phyloP scores from a whole-genome alignment of 2,797 vertebrate genomes.

The Alauda arvensis region DNA sequence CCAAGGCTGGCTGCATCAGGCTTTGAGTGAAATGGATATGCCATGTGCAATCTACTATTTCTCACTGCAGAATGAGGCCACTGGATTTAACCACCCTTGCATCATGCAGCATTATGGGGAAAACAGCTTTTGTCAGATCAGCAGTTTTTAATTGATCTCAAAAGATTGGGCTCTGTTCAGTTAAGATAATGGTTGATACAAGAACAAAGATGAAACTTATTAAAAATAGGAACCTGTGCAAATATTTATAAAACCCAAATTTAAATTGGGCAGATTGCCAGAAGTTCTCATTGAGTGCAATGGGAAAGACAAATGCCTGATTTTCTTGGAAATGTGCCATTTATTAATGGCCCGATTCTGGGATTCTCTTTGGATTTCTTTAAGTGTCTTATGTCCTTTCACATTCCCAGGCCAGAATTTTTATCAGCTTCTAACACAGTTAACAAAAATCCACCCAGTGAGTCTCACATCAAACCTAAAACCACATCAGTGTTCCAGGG shows the following conservation, averaged over 20 bases:
- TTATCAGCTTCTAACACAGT: not conserved
- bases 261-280: not conserved
- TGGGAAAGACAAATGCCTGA: not conserved
- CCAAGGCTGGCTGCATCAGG: not conserved
- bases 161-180: not conserved
- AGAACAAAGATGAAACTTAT: constrained; percentile 1
- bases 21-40: constrained; percentile 30
- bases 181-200: not conserved
- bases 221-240: constrained; percentile 4
- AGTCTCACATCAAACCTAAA: not conserved
- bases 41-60: not conserved
- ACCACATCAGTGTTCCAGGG: too few relatives aligned
- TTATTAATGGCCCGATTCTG: not conserved
- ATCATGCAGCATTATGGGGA: not conserved
- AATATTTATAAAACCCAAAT: not conserved
- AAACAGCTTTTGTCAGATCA: constrained; percentile 2
- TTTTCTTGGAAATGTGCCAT: not conserved
- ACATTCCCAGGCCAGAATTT: not conserved
- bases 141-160: not conserved
- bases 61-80: not conserved
- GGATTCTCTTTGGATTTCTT: not conserved
- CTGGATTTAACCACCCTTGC: not conserved
- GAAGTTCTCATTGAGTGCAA: not conserved
- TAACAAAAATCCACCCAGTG: not conserved
- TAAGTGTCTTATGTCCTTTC: not conserved